phyloP scores from a whole-genome alignment of 2,113 vertebrate species.

The Anas platyrhynchos region DNA sequence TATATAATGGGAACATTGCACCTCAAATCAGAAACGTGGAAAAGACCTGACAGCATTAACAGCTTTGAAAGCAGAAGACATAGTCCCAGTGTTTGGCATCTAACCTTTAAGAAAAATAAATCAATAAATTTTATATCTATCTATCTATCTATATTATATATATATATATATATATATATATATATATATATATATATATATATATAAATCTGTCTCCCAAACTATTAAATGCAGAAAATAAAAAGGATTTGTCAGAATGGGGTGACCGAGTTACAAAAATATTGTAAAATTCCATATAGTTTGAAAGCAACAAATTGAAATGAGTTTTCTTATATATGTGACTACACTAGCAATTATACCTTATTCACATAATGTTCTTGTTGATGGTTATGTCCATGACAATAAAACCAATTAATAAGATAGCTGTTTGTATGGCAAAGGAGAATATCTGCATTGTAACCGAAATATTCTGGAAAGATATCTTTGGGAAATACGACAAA shows the following conservation, averaged over 20 bases:
- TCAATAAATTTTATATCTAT: too few species aligned
- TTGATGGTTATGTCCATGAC: neutral
- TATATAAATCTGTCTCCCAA: neutral
- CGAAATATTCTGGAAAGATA: neutral
- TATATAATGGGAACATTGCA: neutral
- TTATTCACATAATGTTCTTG: neutral
- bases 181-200: neutral
- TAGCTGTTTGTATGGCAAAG: neutral
- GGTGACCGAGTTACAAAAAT: slow-evolving; percentile 12
- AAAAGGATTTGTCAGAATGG: slow-evolving; percentile 24
- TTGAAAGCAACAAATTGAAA: neutral
- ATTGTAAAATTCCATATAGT: neutral
- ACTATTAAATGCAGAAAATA: slow-evolving; percentile 6
- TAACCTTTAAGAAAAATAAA: neutral
- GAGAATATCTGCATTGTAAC: slow-evolving; percentile 13
- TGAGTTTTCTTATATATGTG: neutral
- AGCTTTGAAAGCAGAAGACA: neutral
- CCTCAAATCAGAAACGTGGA: neutral
- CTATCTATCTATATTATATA: neutral
- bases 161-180: neutral
- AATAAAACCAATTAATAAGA: neutral
- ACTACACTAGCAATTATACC: neutral
- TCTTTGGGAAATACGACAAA: neutral
- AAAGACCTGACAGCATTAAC: neutral
- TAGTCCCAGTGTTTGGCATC: neutral